Evolutionary conservation across 1,140 invertebrate genomes (phyloP).

Genomic region (Cecropterus lyciades): DNA sequence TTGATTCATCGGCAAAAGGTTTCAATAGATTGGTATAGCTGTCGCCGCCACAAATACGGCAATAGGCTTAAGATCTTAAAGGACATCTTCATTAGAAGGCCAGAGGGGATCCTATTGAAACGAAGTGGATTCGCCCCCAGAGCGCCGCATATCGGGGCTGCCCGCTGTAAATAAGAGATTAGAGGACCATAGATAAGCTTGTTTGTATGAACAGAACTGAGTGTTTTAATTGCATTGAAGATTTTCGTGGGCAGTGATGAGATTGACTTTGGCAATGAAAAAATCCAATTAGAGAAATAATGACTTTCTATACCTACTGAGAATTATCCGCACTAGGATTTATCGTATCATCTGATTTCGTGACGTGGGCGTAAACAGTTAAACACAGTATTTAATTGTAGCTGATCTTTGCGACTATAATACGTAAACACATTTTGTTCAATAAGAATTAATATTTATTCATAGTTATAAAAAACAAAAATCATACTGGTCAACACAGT

Average conservation of each 20-base stretch:
- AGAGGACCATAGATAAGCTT: slow-evolving; percentile 25
- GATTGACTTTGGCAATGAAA: background rate
- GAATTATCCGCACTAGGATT: no score
- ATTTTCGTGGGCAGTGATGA: background rate
- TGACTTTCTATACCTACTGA: background rate
- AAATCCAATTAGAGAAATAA: background rate
- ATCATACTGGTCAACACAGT: no score
- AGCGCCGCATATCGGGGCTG: slow-evolving; percentile 12
- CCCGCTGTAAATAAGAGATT: slow-evolving; percentile 33
- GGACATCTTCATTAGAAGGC: slow-evolving; percentile 34
- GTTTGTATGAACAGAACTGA: slow-evolving; percentile 16
- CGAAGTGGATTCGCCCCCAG: slow-evolving; percentile 30
- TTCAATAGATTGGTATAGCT: slow-evolving; percentile 24
- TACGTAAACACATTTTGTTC: no score
- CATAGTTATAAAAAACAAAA: no score
- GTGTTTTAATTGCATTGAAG: slow-evolving; percentile 17
- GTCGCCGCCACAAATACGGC: slow-evolving; percentile 29
- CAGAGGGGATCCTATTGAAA: slow-evolving; percentile 29
- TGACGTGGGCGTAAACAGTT: no score
- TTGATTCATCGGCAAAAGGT: slow-evolving; percentile 23
- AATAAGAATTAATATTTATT: no score
- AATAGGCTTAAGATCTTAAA: slow-evolving; percentile 36
- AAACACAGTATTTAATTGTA: no score
- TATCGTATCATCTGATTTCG: no score
- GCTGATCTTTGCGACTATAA: no score